Evolutionary conservation across 2,113 vertebrate genomes (phyloP).

Genomic region (Poicephalus gulielmi): DNA sequence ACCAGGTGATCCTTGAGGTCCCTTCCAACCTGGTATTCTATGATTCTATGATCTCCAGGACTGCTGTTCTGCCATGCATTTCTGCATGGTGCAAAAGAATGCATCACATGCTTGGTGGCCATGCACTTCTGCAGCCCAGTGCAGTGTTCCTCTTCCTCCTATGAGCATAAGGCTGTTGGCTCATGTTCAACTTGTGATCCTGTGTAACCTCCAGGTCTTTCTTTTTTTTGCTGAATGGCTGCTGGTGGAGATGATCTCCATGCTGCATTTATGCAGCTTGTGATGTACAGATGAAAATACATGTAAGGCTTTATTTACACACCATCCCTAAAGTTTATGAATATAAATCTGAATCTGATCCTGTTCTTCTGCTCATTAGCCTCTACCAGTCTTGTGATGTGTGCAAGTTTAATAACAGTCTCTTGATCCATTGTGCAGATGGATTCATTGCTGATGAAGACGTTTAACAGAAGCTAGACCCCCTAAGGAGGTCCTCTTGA

Average conservation of each 20-base stretch:
- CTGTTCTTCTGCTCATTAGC: not conserved
- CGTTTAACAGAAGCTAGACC: not conserved
- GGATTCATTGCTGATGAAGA: not conserved
- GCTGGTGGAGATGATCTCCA: not conserved
- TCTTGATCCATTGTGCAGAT: not conserved
- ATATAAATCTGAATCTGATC: not conserved
- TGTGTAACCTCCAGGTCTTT: not conserved
- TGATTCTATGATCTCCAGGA: not conserved
- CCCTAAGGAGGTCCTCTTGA: not conserved
- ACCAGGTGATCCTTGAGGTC: not conserved
- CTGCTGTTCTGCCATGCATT: not conserved
- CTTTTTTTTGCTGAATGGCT: not conserved
- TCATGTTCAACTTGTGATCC: not conserved
- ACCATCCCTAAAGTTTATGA: not conserved
- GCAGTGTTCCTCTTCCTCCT: not conserved
- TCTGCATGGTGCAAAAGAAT: not conserved
- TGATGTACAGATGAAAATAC: not conserved
- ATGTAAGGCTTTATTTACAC: not conserved
- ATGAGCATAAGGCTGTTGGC: rapidly evolving
- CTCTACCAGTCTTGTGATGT: not conserved
- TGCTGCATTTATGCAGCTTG: not conserved
- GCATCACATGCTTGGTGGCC: not conserved
- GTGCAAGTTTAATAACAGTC: not conserved
- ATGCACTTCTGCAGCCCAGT: not conserved
- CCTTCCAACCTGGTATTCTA: not conserved